Evolutionary conservation across 1,140 invertebrate species (phyloP).

Genomic region (Zophobas morio): DNA sequence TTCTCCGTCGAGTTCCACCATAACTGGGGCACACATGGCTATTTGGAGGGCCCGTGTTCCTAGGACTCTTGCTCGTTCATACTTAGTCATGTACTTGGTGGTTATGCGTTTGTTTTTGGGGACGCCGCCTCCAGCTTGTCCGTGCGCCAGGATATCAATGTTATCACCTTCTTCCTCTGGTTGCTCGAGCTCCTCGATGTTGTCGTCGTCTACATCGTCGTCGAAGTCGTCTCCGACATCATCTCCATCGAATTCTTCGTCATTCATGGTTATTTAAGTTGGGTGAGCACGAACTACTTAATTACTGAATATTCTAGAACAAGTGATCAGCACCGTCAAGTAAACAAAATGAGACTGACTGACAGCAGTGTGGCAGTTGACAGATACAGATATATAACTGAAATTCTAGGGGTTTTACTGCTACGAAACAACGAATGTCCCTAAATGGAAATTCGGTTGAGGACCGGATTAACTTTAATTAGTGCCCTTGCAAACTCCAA

Average conservation of each 20-base stretch:
- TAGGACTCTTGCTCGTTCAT: conserved; percentile 94
- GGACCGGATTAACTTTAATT: no score
- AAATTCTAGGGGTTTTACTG: no score
- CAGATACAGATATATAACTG: no score
- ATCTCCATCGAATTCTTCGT: conserved; percentile 83
- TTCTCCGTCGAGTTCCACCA: conserved; percentile 99
- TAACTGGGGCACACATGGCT: conserved; percentile 99
- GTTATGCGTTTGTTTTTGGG: conserved; percentile 89
- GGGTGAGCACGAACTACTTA: no score
- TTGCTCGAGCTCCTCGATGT: conserved; percentile 81
- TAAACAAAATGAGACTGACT: no score
- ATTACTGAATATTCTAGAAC: no score
- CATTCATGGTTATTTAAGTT: conserved; percentile 74
- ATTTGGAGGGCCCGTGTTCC: conserved; percentile 99
- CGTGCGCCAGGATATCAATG: conserved; percentile 78
- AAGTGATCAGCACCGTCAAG: no score
- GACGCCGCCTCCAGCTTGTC: conserved; percentile 82
- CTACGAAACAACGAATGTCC: no score
- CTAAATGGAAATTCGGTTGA: no score
- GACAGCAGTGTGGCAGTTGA: no score
- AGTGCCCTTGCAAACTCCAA: no score
- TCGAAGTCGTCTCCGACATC: conserved; percentile 86
- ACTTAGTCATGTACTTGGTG: conserved; percentile 97
- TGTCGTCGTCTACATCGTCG: conserved; percentile 86
- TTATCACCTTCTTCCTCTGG: conserved; percentile 79